Evolutionary conservation across 2,888 invertebrate genomes (phyloP).

Genomic region (Drosophila mettleri): DNA sequence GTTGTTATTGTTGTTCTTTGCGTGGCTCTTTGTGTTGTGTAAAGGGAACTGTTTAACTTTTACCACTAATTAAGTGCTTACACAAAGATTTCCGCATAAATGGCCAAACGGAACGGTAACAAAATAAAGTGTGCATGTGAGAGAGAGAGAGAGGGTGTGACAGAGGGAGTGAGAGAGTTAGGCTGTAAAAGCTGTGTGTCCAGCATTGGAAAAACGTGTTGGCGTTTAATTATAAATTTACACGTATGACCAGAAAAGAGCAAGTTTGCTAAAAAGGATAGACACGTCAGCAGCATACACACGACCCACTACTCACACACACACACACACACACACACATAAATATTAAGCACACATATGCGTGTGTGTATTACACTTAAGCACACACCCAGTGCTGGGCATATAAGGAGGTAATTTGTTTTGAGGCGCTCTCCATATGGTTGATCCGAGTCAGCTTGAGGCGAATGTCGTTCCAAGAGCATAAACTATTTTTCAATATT

Average conservation of each 20-base stretch:
- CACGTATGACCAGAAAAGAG: conserved; percentile 73
- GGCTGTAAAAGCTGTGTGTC: conserved; percentile 24
- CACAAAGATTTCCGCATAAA: conserved; percentile 73
- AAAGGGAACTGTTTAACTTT: conserved; percentile 68
- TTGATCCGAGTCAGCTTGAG: not conserved
- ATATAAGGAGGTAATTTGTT: conserved; percentile 11
- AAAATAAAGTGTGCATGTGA: not conserved
- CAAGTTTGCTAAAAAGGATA: conserved; percentile 74
- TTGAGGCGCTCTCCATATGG: not conserved
- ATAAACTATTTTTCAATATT: not conserved
- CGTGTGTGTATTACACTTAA: conserved; percentile 11
- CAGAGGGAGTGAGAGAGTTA: conserved; percentile 12
- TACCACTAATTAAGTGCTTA: conserved; percentile 80
- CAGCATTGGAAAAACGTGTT: conserved; percentile 64
- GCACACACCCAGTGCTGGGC: conserved; percentile 21
- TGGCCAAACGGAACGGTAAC: conserved; percentile 35
- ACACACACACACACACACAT: conserved; percentile 9
- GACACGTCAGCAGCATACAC: conserved; percentile 61
- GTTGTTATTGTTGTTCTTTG: conserved; percentile 62
- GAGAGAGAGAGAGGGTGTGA: not conserved
- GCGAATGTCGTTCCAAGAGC: not conserved
- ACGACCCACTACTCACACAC: conserved; percentile 11
- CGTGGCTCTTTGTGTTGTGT: conserved; percentile 18
- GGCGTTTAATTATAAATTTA: conserved; percentile 79
- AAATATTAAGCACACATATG: not conserved